phyloP scores from a whole-genome alignment of 2,888 invertebrate genomes.

The Prosopocoilus inquinatus region DNA sequence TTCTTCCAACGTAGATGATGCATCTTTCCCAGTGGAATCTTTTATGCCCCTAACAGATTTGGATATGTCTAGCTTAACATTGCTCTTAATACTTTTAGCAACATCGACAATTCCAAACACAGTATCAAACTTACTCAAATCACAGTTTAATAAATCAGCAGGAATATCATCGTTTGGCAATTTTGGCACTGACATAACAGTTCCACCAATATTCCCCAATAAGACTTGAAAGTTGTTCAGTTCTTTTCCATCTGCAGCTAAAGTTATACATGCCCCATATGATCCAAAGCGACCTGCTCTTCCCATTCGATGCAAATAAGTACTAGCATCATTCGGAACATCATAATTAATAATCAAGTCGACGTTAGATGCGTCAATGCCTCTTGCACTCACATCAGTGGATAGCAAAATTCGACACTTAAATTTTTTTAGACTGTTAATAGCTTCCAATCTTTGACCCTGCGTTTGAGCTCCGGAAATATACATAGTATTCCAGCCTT shows the following conservation, averaged over 20 bases:
- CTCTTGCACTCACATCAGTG: conserved; percentile 89
- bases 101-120: conserved; percentile 31
- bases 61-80: background rate
- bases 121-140: conserved; percentile 34
- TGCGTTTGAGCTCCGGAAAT: conserved; percentile 82
- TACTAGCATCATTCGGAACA: conserved; percentile 73
- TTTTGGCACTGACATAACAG: conserved; percentile 53
- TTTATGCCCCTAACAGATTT: conserved; percentile 20
- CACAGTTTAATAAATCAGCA: conserved; percentile 38
- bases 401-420: conserved; percentile 83
- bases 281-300: conserved; percentile 93
- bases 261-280: conserved; percentile 74
- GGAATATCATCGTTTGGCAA: conserved; percentile 44
- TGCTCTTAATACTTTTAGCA: conserved; percentile 10
- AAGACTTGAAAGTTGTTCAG: conserved; percentile 57
- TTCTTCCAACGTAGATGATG: background rate
- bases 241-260: conserved; percentile 69
- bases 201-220: conserved; percentile 58
- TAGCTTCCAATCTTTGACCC: conserved; percentile 69
- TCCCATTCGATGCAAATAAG: conserved; percentile 93
- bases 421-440: conserved; percentile 75
- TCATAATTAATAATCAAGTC: conserved; percentile 94
- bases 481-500: conserved; percentile 76
- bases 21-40: background rate
- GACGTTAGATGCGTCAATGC: conserved; percentile 91